Evolutionary conservation across 1,140 invertebrate genomes (phyloP).

Genomic region (Drosophila jambulina): DNA sequence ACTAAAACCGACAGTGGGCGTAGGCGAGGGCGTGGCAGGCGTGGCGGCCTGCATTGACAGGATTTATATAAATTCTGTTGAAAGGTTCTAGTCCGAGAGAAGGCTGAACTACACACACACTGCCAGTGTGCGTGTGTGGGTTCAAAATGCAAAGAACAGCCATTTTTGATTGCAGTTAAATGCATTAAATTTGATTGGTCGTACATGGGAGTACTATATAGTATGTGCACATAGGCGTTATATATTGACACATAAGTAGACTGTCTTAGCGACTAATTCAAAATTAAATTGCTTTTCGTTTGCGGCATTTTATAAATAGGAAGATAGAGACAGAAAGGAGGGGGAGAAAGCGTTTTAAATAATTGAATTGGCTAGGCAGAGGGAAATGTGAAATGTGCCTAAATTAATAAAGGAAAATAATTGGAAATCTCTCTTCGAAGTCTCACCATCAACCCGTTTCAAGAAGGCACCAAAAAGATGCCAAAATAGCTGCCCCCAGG

Average conservation of each 20-base stretch:
- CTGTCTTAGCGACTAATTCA: conserved; percentile 39
- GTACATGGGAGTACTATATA: conserved; percentile 3
- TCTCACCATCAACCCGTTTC: not conserved
- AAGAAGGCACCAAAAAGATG: not conserved
- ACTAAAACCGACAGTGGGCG: conserved; percentile 54
- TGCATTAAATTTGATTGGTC: conserved; percentile 76
- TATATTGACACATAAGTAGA: conserved; percentile 24
- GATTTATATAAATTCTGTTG: conserved; percentile 59
- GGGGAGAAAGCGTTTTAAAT: conserved; percentile 18
- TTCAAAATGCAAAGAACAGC: conserved; percentile 54
- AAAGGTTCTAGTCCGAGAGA: conserved; percentile 27
- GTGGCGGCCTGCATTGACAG: conserved; percentile 44
- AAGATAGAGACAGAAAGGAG: not conserved
- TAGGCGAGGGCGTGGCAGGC: conserved; percentile 53
- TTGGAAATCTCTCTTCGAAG: conserved; percentile 14
- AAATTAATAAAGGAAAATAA: conserved; percentile 35
- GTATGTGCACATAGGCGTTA: conserved; percentile 8
- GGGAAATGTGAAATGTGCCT: conserved; percentile 16
- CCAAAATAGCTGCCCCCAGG: conserved; percentile 24
- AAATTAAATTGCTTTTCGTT: conserved; percentile 53
- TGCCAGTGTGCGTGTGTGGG: conserved; percentile 12
- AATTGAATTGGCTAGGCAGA: conserved; percentile 38
- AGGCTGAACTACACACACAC: not conserved
- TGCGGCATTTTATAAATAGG: conserved; percentile 19
- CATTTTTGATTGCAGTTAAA: conserved; percentile 75